Conservation (phyloP, 2,797 vertebrate genomes). For the Sebastes umbrosus region DNA sequence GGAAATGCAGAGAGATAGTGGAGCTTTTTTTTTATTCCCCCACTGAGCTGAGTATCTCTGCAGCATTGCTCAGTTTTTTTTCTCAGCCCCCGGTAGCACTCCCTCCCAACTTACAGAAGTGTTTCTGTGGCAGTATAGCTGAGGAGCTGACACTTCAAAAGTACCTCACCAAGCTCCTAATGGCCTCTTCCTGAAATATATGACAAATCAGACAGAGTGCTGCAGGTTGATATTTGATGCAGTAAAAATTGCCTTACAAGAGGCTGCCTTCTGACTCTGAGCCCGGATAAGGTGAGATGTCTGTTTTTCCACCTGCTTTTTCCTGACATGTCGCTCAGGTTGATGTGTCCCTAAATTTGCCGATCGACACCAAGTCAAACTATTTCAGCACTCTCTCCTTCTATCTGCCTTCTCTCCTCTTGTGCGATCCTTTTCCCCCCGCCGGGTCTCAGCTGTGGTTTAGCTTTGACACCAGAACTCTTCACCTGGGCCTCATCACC, state of each 20-base stretch:
- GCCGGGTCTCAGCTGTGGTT: constrained; percentile 29
- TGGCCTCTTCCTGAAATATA: constrained; percentile 30
- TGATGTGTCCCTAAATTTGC: constrained; percentile 20
- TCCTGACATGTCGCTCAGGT: background rate
- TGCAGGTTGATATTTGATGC: constrained; percentile 43
- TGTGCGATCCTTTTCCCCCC: constrained; percentile 2
- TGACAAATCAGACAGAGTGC: constrained; percentile 54
- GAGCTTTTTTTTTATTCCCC: constrained; percentile 37
- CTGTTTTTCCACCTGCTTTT: constrained; percentile 12
- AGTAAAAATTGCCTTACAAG: constrained; percentile 33
- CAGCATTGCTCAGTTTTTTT: constrained; percentile 38
- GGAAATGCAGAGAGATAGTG: constrained; percentile 9
- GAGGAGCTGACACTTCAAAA: constrained; percentile 66
- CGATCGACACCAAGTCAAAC: constrained; percentile 4
- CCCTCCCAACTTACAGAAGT: constrained; percentile 44
- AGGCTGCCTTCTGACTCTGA: background rate
- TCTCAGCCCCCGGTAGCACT: constrained; percentile 3
- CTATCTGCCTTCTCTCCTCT: background rate
- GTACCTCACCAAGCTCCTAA: constrained; percentile 48
- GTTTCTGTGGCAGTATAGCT: constrained; percentile 48
- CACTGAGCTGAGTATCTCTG: constrained; percentile 37
- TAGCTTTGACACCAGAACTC: constrained; percentile 23
- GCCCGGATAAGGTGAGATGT: background rate
- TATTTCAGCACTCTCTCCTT: background rate
- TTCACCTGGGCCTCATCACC: constrained; percentile 45